These are phyloP conservation scores for Crotalus tigris DNA, from an alignment of 2,113 vertebrate genomes.

Conservation along the genomic window DNA sequence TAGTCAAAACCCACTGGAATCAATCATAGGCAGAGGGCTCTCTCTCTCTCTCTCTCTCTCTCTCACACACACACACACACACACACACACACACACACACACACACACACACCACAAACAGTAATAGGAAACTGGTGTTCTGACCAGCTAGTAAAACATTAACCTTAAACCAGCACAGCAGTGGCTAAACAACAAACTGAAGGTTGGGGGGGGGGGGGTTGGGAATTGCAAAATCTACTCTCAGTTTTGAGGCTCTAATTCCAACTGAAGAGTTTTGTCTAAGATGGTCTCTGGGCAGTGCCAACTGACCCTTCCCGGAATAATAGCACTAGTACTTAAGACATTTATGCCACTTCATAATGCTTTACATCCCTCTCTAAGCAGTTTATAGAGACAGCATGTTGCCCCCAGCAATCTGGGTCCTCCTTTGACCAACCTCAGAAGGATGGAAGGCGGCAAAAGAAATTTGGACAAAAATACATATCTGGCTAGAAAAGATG, in stretches of 20 bases:
- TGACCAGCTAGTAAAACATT: conserved; percentile 44
- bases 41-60: neutral
- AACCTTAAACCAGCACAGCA: conserved; percentile 50
- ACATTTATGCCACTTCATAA: too few relatives aligned
- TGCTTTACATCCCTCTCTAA: too few relatives aligned
- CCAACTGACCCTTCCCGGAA: neutral
- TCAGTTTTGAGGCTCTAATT: neutral
- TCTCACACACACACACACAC: neutral
- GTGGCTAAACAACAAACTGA: conserved; percentile 28
- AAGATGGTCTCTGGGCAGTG: neutral
- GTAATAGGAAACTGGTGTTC: conserved; percentile 41
- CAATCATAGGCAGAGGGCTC: neutral
- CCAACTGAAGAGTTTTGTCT: conserved; percentile 2
- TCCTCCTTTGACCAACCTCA: too few relatives aligned
- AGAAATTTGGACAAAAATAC: too few relatives aligned
- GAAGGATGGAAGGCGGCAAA: too few relatives aligned
- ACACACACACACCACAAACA: neutral
- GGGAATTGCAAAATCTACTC: conserved; percentile 32
- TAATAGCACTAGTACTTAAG: too few relatives aligned
- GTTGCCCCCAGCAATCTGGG: too few relatives aligned
- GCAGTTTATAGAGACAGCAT: too few relatives aligned
- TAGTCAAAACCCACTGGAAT: conserved; percentile 40
- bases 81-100: neutral
- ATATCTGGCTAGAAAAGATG: too few relatives aligned
- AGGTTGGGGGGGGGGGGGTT: neutral